A percentile compares a stretch with the other conserved stretches of the same genome.
Evolutionary conservation across 2,888 invertebrate species (phyloP).

Genomic region (Pollenia amentaria): DNA sequence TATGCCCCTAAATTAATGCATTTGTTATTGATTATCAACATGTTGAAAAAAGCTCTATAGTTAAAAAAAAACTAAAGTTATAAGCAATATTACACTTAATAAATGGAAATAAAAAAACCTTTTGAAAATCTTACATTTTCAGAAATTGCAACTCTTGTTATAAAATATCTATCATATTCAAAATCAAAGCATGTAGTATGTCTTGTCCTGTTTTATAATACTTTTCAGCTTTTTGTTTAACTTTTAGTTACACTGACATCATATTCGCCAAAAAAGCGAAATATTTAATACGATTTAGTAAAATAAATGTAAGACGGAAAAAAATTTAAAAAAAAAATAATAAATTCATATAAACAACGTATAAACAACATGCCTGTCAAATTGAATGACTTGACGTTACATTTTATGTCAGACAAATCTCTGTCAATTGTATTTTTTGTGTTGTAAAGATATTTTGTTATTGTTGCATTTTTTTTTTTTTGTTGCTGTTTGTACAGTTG

Average conservation of each 20-base stretch:
- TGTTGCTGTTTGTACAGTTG: constrained; percentile 22
- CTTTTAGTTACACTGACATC: constrained; percentile 58
- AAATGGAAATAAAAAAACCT: background rate
- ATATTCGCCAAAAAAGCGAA: constrained; percentile 50
- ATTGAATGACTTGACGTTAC: constrained; percentile 73
- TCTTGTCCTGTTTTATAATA: constrained; percentile 42
- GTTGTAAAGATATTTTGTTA: constrained; percentile 9
- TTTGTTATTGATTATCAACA: no score
- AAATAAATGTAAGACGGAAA: constrained; percentile 17
- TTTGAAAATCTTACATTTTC: background rate
- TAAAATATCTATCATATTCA: constrained; percentile 60
- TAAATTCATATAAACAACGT: constrained; percentile 42
- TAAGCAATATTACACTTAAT: constrained; percentile 1
- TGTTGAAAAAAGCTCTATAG: no score
- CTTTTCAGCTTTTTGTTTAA: constrained; percentile 16
- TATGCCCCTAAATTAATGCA: no score
- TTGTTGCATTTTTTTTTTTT: constrained; percentile 35
- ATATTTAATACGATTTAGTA: constrained; percentile 41
- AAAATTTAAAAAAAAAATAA: constrained; percentile 11
- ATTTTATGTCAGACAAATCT: constrained; percentile 74
- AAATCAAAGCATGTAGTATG: constrained; percentile 52
- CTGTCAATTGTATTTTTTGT: constrained; percentile 67
- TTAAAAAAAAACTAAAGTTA: background rate
- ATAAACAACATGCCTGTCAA: constrained; percentile 74
- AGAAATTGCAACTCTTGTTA: constrained; percentile 48